Evolutionary conservation across 2,113 vertebrate genomes (phyloP).

Genomic region (Albula glossodonta): DNA sequence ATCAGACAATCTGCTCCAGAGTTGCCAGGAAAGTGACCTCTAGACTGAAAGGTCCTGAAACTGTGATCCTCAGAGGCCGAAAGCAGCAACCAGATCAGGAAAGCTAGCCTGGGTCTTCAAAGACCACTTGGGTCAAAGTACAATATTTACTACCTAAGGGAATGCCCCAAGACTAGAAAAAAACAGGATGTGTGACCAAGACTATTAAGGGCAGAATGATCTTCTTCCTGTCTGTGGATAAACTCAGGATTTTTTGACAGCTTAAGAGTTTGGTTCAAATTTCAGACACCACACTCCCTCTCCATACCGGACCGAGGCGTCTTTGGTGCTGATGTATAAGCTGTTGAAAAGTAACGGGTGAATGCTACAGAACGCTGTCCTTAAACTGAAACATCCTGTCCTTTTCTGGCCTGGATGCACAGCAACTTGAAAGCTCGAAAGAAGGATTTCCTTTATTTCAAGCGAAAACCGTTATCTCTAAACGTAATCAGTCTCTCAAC

Average conservation of each 20-base stretch:
- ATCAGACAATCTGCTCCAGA: not conserved
- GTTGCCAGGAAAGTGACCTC: not conserved
- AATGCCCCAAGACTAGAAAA: not conserved
- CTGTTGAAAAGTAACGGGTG: not conserved
- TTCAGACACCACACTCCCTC: not conserved
- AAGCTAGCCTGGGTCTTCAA: not conserved
- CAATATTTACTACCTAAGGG: constrained; percentile 5
- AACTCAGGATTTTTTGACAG: not conserved
- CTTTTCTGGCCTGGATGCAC: not conserved
- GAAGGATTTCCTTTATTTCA: constrained; percentile 13
- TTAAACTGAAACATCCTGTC: not conserved
- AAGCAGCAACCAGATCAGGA: constrained; percentile 18
- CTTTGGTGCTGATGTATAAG: not conserved
- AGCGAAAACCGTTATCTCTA: not conserved
- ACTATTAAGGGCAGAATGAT: constrained; percentile 12
- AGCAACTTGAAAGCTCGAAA: not conserved
- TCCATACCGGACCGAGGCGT: not conserved
- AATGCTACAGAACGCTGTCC: not conserved
- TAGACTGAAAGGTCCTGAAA: constrained; percentile 24
- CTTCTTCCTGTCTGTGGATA: not conserved
- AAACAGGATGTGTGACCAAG: constrained; percentile 12
- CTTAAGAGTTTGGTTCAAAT: not conserved
- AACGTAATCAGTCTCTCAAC: not conserved
- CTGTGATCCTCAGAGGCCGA: constrained; percentile 38
- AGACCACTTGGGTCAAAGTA: not conserved